Base-by-base conservation (phyloP, 2,797 vertebrate species). In the Erpetoichthys calabaricus region DNA sequence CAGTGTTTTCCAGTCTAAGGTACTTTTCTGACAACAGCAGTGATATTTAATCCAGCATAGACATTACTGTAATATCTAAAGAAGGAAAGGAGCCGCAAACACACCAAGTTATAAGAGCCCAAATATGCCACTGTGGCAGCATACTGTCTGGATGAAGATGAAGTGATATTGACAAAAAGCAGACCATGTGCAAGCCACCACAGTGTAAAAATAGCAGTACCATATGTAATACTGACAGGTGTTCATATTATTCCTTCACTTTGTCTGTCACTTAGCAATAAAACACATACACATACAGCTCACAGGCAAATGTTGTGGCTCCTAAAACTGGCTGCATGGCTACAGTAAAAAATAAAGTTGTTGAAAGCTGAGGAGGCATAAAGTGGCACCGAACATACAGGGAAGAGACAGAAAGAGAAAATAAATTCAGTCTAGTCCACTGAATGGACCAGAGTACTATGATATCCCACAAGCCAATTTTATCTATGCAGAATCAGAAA, bases 151-250 rank as follows among this genome's bases (percentile, higher is more conserved):
- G n/a, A n/a, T n/a, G n/a, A 49, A 49, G 47, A 49, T 49, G 47
- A 49, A 49, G 47, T 49, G 47, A 49, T 49, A 49, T 49, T 49
- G 47, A 49, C 47, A 49, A 49, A 7, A 49, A 49, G n/a, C 47
- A n/a, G 7, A n/a, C 47, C n/a, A n/a, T 49, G 47, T 49, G 47
- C 47, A 49, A 49, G 47, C 7, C 7, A 7, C n/a, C 47, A 49
- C n/a, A 49, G 47, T n/a, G 7, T 49, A 7, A 49, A 49, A 49
- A 49, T 49, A 49, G 47, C 47, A 49, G 7, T 7, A n/a, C 47
- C 47, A 49, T 7, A 6, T 49, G 47, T 7, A 49, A 49, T 49
- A 49, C 47, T 49, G 47, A n/a, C 47, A 49, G 47, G n/a, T 7
- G 7, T 49, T n/a, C 47, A 49, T 49, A n/a, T 49, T n/a, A 25